Conservation (phyloP, 2,888 invertebrate genomes). For the Acronicta aceris region DNA sequence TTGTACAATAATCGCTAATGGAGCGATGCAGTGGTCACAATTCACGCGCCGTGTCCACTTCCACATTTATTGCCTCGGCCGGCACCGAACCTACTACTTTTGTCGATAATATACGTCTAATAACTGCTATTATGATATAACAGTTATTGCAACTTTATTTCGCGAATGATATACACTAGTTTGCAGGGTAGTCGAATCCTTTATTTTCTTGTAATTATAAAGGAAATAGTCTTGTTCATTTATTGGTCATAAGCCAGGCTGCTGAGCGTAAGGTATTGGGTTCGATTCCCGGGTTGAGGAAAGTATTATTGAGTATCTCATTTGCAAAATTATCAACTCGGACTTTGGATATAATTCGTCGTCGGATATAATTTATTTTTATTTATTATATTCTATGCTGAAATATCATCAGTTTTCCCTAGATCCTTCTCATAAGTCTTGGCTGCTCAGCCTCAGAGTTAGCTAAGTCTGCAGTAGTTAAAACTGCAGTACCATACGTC, state of each 20-base stretch:
- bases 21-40: slow-evolving; percentile 87
- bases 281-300: no score
- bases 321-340: no score
- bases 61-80: slow-evolving; percentile 46
- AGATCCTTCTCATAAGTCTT: background rate
- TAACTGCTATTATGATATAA: slow-evolving; percentile 18
- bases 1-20: slow-evolving; percentile 88
- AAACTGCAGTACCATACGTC: slow-evolving; percentile 44
- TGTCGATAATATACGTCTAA: slow-evolving; percentile 54
- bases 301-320: no score
- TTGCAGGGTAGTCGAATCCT: no score
- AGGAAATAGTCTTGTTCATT: no score
- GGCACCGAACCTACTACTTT: slow-evolving; percentile 58
- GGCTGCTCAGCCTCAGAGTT: slow-evolving; percentile 2
- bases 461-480: slow-evolving; percentile 21
- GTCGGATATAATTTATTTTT: no score
- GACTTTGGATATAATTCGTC: no score
- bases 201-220: no score
- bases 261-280: no score
- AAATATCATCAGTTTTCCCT: background rate
- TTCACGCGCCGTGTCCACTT: slow-evolving; percentile 67
- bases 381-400: background rate
- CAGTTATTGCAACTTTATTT: slow-evolving; percentile 13
- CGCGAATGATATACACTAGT: no score
- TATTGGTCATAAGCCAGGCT: no score